Evolutionary conservation across 2,888 invertebrate genomes (phyloP), one percentile per base, ranked within the genome.

Genomic region (Atherix ibis): DNA sequence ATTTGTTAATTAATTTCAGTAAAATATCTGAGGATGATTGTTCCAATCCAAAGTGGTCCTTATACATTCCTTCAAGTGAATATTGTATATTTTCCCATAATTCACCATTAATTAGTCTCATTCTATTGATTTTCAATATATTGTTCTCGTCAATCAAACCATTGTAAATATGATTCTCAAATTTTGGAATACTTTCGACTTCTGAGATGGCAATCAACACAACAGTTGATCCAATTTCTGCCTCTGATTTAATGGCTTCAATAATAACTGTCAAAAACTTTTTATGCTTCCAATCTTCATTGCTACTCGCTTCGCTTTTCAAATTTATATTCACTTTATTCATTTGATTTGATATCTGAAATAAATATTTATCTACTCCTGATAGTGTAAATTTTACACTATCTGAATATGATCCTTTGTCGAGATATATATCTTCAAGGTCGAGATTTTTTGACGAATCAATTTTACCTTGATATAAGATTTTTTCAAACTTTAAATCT

Each of bases 261-360:
- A 48, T 16, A 5, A 40, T 34, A 5, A 47, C 12, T 10, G 41
- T 42, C 8, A 48, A 9, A 16, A 41, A 33, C 1, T 36, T 29
- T 2, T 34, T 36, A 17, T 38, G 13, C 10, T 35, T 35, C 27
- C 44, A 39, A 15, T 35, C 35, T 2, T 37, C 24, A 1, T 24
- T 40, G n/a, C n/a, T n/a, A n/a, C n/a, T n/a, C n/a, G n/a, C n/a
- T n/a, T n/a, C n/a, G n/a, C n/a, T n/a, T n/a, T n/a, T n/a, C 8
- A 48, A 30, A 8, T 35, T 24, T 22, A 46, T 17, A 18, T 32
- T 25, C 10, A 45, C 14, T 3, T 25, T 32, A 26, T 41, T 37
- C 26, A 33, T 14, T 5, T 27, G 29, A 15, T 35, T 35, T 5
- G 22, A 24, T 2, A 39, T 31, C 12, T 17, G 17, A 17, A 44